Evolutionary conservation across 2,797 vertebrate species (phyloP).

Genomic region (Tamandua tetradactyla): DNA sequence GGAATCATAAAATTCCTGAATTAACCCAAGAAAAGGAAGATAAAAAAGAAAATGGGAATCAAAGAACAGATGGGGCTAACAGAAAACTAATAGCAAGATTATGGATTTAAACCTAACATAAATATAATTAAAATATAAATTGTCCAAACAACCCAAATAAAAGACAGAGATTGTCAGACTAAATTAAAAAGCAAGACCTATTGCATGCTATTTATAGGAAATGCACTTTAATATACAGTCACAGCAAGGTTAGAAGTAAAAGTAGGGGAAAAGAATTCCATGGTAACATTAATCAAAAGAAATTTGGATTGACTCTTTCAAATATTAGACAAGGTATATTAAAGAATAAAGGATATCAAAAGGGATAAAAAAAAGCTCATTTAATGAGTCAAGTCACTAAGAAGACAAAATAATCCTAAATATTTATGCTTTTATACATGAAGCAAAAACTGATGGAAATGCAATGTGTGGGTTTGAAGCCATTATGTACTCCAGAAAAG

Average conservation of each 20-base stretch:
- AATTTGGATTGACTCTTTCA: neutral
- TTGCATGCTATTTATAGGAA: neutral
- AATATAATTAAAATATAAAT: neutral
- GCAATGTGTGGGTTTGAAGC: no score
- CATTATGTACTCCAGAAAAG: no score
- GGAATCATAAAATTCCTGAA: neutral
- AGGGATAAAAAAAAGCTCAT: neutral
- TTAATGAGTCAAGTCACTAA: neutral
- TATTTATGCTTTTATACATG: neutral
- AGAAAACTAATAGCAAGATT: neutral
- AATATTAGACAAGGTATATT: neutral
- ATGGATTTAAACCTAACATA: neutral
- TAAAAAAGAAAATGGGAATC: neutral
- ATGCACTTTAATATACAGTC: neutral
- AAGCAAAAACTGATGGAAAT: neutral
- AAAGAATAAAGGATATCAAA: neutral
- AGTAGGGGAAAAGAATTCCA: neutral
- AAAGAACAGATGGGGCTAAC: neutral
- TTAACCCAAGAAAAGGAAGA: neutral
- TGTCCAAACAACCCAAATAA: neutral
- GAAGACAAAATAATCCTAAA: neutral
- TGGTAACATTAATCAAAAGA: neutral
- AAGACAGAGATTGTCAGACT: neutral
- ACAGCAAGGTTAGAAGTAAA: neutral
- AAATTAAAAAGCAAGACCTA: neutral